Percentiles rank a stretch among this genome's conserved stretches.
These are phyloP conservation scores for Dreissena polymorpha DNA, from an alignment of 1,140 invertebrate genomes.

Conservation along the genomic window DNA sequence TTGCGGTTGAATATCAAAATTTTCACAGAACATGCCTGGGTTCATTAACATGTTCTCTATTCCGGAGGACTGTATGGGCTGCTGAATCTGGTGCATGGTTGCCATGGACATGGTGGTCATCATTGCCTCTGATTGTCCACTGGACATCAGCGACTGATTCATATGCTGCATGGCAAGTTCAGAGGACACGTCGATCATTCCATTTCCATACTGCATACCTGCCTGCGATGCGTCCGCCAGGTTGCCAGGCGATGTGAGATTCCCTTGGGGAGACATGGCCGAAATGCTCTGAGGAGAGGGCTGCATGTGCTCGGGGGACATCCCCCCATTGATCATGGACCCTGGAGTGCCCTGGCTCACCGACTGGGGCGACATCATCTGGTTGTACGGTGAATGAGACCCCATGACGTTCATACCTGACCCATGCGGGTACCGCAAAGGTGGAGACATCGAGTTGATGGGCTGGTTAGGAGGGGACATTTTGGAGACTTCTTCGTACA, in stretches of 20 bases:
- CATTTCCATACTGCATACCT: neutral
- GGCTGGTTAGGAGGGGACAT: conserved; percentile 13
- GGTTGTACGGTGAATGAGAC: neutral
- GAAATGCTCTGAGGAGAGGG: neutral
- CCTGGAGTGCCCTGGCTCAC: too few relatives aligned
- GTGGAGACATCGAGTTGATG: neutral
- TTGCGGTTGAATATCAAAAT: neutral
- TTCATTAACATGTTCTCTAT: neutral
- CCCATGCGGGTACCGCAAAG: neutral
- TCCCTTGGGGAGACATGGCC: neutral
- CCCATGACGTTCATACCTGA: neutral
- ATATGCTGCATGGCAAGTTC: too few relatives aligned
- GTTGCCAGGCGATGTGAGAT: neutral
- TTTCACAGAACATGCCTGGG: neutral
- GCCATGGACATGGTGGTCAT: too few relatives aligned
- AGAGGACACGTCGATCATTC: neutral
- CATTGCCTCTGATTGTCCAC: too few relatives aligned
- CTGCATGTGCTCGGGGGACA: neutral
- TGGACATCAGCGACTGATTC: too few relatives aligned
- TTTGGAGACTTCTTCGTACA: conserved; percentile 39
- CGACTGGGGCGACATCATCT: neutral
- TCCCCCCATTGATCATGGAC: neutral
- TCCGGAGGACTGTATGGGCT: neutral
- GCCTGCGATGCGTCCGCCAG: neutral
- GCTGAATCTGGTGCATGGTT: neutral